Percentiles rank a stretch among this genome's conserved stretches.
Conservation (phyloP, 2,888 invertebrate species). For the Embidobia sp. region DNA sequence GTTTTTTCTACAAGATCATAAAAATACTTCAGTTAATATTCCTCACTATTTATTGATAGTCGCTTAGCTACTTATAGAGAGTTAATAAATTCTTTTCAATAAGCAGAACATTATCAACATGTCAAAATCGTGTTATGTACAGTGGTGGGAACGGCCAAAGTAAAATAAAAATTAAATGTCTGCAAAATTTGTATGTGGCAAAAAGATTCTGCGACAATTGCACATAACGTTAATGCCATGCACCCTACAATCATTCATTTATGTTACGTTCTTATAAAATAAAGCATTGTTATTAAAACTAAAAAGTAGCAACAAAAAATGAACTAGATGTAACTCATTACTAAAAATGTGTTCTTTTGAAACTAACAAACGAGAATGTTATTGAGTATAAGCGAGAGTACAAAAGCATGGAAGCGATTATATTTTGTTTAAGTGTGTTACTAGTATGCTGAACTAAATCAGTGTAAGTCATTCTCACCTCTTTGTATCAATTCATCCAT, state of each 20-base stretch:
- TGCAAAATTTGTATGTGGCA: neutral
- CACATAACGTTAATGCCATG: no score
- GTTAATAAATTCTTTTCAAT: slow-evolving; percentile 42
- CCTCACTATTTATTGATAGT: no score
- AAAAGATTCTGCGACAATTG: slow-evolving; percentile 23
- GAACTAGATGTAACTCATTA: no score
- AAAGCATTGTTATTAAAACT: no score
- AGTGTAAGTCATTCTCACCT: slow-evolving; percentile 77
- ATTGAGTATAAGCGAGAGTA: slow-evolving; percentile 65
- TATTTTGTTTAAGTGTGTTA: slow-evolving; percentile 67
- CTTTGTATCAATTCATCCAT: slow-evolving; percentile 67
- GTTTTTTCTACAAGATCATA: slow-evolving; percentile 90
- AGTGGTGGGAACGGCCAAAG: neutral
- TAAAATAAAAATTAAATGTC: slow-evolving; percentile 9
- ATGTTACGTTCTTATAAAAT: no score
- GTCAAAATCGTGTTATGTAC: slow-evolving; percentile 14
- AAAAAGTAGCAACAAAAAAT: no score
- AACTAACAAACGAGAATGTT: no score
- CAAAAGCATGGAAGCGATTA: slow-evolving; percentile 75
- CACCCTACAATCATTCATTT: no score
- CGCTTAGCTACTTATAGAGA: slow-evolving; percentile 28
- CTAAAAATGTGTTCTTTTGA: no score
- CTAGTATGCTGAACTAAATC: slow-evolving; percentile 70
- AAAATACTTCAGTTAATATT: no score
- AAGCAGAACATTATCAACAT: slow-evolving; percentile 25